Base-by-base conservation (phyloP, 2,113 vertebrate genomes). In the Crocuta crocuta region DNA sequence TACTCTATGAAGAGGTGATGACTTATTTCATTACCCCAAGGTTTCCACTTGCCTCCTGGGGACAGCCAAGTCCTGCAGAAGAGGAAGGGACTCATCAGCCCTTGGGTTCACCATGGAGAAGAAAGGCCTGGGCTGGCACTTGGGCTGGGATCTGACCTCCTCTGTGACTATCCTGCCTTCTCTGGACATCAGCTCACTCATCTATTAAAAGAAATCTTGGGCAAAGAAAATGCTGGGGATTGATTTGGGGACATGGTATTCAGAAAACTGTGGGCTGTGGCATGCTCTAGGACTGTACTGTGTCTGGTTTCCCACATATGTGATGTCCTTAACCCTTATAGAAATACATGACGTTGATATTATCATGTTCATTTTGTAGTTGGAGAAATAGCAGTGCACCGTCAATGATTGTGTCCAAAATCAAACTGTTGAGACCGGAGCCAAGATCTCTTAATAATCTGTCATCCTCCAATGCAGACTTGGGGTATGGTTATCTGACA, bases 141-240 rank as follows among this genome's bases (percentile, higher is more conserved):
- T 65, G n/a, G 87, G 31, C 63, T 93, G 26, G 4, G 12, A 11
- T 96, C 63, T 84, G 55, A 79, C 80, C 87, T 92, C 43, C 68
- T 87, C 66, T 92, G 74, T 96, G 63, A 98, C 96, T 97, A 87
- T 88, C 79, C 65, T 96, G 70, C 55, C 35, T 45, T 90, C 70
- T 81, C 31, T 84, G 80, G 43, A 92, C 70, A n/a, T 80, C 3
- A 0, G 45, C 76, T 63, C 48, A 91, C 53, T 73, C 74, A 43
- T 89, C 86, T 96, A 66, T 87, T 94, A 84, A 95, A 94, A 53
- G 33, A 91, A 35, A 50, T n/a, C 0, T 48, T n/a, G 35, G 90
- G 35, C 45, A 33, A 50, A 81, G 15, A 94, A 19, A 71, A 71
- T 65, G 81, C 58, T 80, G 33, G 19, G 17, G 66, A 93, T 92